Evolutionary conservation across 2,888 invertebrate species (phyloP), one percentile per base, ranked within the genome.

Genomic region (Phaedon cochleariae): DNA sequence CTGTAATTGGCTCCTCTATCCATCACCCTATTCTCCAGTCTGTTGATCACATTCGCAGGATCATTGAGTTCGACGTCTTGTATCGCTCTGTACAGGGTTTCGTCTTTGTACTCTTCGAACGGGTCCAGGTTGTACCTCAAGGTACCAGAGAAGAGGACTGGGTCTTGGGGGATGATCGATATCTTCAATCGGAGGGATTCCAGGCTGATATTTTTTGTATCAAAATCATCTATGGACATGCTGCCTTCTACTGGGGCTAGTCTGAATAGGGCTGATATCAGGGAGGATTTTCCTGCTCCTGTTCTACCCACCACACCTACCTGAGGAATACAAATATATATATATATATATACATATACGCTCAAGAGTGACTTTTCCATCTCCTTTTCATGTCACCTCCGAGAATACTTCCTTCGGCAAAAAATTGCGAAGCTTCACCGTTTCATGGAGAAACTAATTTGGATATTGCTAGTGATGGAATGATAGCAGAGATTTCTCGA

Each of bases 1-100:
- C 95, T 96, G 81, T 95, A 93, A 83, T 94, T 93, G 0, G 89
- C 85, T 0, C 93, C 93, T 12, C 91, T 90, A 84, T 91, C 93
- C 58, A 88, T 90, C 66, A 91, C 93, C 78, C 88, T 87, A 71
- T 88, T 88, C 75, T 92, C 90, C 34, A 94, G 81, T 31, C 88
- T 86, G 62, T 86, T 86, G 5, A 86, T 84, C 7, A 88, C 86
- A 3, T 86, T 84, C 0, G 92, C 85, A 0, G 89, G 86, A 59
- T 89, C 87, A 78, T 92, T 93, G 21, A 94, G 80, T 76, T 94
- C 92, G 22, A 93, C 91, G 77, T 91, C 90, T 81, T 91, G 90
- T n/a, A 94, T 83, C 2, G 91, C 90, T 73, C 84, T 85, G 90
- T 92, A 93, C 5, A 94, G 81, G 41, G 87, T 83, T 4, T 87